Percentiles rank a stretch among this genome's conserved stretches.
Conservation (phyloP, 2,888 invertebrate species). For the Galerucella calmariensis region DNA sequence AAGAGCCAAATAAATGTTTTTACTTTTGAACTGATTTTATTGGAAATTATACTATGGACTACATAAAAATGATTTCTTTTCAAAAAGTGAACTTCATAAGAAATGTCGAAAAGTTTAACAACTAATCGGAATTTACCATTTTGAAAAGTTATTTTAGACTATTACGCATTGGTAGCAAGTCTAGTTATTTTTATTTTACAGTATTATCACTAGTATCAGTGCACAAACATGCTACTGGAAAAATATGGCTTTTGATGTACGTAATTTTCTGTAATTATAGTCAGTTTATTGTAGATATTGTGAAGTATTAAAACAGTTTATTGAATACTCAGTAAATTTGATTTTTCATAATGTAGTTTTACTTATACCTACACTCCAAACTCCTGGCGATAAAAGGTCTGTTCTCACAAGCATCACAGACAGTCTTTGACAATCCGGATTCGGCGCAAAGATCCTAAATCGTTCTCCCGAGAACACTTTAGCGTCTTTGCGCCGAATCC, state of each 20-base stretch:
- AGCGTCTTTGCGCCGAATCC: no score
- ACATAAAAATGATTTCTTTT: no score
- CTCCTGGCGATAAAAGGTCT: no score
- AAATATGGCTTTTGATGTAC: conserved; percentile 61
- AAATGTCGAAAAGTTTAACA: no score
- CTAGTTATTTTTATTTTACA: conserved; percentile 13
- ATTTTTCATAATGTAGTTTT: conserved; percentile 25
- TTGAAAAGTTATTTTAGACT: background rate
- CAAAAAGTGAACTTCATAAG: no score
- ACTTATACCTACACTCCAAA: background rate
- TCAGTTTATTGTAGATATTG: conserved; percentile 52
- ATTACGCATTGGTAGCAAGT: background rate
- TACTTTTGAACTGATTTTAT: conserved; percentile 4
- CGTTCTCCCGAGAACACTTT: no score
- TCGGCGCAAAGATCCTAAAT: no score
- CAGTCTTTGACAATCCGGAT: no score
- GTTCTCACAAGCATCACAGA: no score
- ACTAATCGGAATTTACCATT: background rate
- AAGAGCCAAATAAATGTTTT: conserved; percentile 9
- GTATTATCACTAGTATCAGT: conserved; percentile 50
- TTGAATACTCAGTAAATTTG: conserved; percentile 69
- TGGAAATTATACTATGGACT: background rate
- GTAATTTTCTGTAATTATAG: conserved; percentile 54
- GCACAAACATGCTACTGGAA: conserved; percentile 60
- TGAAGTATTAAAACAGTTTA: conserved; percentile 55